A percentile compares a stretch with the other conserved stretches of the same genome.
Conservation (phyloP, 2,113 vertebrate genomes). For the Saccopteryx bilineata region DNA sequence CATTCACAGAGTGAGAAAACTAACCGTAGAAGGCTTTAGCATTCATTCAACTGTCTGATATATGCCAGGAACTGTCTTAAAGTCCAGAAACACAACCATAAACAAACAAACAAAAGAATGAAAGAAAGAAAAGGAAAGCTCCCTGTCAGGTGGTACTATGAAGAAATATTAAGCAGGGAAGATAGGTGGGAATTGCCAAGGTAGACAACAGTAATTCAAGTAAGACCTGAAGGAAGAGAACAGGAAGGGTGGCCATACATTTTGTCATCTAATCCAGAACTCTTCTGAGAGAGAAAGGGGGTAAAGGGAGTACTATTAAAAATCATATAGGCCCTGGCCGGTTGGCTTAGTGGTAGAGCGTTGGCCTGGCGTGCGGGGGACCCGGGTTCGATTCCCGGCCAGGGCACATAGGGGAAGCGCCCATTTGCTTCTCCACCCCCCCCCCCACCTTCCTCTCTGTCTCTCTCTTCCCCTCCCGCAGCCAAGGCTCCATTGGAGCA, state of each 20-base stretch:
- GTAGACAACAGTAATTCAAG: background rate
- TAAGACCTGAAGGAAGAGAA: background rate
- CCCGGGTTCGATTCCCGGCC: no score
- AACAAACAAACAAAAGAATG: background rate
- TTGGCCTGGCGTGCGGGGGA: no score
- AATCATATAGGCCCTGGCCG: background rate
- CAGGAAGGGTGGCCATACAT: background rate
- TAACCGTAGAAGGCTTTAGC: background rate
- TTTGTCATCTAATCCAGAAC: background rate
- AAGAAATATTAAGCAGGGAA: background rate
- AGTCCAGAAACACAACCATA: background rate
- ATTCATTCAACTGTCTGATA: background rate
- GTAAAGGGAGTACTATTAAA: background rate
- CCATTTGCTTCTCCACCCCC: no score
- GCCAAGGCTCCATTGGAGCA: no score
- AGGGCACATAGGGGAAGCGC: no score
- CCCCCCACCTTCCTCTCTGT: no score
- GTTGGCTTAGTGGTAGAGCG: no score
- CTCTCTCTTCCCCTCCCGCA: no score
- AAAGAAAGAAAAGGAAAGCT: background rate
- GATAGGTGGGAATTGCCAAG: background rate
- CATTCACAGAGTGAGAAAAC: background rate
- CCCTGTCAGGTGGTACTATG: background rate
- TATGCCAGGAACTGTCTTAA: background rate
- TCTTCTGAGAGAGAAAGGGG: background rate